Percentiles rank a stretch among this genome's conserved stretches.
Conservation (phyloP, 2,113 vertebrate genomes). For the Sisor rabdophorus region DNA sequence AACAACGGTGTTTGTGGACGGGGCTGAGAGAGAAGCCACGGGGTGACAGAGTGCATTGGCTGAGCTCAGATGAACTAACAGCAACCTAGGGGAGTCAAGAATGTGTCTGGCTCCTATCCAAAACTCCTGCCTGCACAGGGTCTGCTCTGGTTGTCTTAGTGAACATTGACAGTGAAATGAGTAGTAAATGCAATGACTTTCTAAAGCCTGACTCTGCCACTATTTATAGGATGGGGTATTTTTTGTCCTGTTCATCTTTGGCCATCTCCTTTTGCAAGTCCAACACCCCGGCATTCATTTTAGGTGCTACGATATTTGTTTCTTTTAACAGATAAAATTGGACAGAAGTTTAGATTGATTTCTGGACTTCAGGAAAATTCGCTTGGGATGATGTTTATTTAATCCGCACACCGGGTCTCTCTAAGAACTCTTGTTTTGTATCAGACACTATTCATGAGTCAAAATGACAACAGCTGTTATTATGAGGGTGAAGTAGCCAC, state of each 20-base stretch:
- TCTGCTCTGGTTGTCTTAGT: slow-evolving; percentile 69
- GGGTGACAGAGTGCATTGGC: slow-evolving; percentile 74
- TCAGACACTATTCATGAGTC: slow-evolving; percentile 48
- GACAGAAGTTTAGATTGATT: slow-evolving; percentile 26
- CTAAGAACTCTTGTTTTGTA: slow-evolving; percentile 31
- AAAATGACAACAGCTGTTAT: slow-evolving; percentile 52
- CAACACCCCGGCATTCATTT: slow-evolving; percentile 9
- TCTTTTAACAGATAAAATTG: neutral
- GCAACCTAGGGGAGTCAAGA: slow-evolving; percentile 72
- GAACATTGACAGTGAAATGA: slow-evolving; percentile 55
- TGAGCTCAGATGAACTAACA: slow-evolving; percentile 75
- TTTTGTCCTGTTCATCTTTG: slow-evolving; percentile 35
- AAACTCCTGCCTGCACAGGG: slow-evolving; percentile 58
- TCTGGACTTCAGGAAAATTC: slow-evolving; percentile 13
- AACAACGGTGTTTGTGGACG: slow-evolving; percentile 43
- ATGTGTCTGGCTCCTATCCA: slow-evolving; percentile 70
- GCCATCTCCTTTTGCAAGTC: slow-evolving; percentile 15
- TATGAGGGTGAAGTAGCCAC: slow-evolving; percentile 33
- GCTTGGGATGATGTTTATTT: slow-evolving; percentile 37
- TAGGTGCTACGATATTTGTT: neutral
- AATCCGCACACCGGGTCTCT: slow-evolving; percentile 32
- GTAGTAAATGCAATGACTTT: slow-evolving; percentile 39
- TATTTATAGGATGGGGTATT: slow-evolving; percentile 51
- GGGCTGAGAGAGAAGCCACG: slow-evolving; percentile 44
- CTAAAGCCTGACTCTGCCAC: slow-evolving; percentile 36